Conservation (phyloP, 2,113 vertebrate species). For the Anas platyrhynchos region DNA sequence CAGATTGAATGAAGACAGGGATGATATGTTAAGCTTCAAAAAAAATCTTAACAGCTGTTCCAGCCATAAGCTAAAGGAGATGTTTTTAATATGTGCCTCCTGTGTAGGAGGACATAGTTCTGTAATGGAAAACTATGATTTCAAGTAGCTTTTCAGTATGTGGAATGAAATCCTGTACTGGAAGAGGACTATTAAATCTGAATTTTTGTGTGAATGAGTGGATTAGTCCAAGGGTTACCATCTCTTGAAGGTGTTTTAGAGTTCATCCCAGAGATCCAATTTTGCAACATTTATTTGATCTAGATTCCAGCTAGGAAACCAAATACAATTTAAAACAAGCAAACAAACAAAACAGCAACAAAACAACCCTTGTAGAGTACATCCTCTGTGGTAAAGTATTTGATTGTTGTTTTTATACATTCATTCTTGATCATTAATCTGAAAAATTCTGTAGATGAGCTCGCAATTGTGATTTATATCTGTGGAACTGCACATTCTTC, state of each 20-base stretch:
- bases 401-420: background rate
- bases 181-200: background rate
- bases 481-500: background rate
- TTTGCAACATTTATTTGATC: background rate
- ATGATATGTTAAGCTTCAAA: background rate
- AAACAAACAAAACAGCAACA: no score
- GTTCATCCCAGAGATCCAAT: background rate
- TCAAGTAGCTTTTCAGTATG: background rate
- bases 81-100: background rate
- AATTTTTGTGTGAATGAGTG: background rate
- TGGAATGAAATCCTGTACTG: background rate
- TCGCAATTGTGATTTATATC: background rate
- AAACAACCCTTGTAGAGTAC: no score
- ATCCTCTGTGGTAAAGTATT: background rate
- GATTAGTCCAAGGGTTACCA: fast-evolving
- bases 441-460: background rate
- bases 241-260: background rate
- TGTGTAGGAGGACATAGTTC: background rate
- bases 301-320: background rate
- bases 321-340: no score
- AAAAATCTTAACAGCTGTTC: background rate
- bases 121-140: background rate
- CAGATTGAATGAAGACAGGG: background rate
- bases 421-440: background rate
- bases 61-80: background rate